Evolutionary conservation across 2,888 invertebrate genomes (phyloP).

Genomic region (Hydropsyche betteni): DNA sequence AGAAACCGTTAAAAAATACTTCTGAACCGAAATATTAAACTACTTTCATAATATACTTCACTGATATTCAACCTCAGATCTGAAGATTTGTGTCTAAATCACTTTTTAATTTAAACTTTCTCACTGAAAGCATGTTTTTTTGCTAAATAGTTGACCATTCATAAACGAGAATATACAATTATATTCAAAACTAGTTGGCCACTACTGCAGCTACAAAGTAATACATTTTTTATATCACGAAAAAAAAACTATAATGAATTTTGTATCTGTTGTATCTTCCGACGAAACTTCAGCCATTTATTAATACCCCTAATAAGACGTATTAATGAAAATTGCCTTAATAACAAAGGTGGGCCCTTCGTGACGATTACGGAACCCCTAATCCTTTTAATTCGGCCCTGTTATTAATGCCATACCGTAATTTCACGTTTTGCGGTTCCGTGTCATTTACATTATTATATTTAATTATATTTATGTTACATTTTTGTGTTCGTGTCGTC

Average conservation of each 20-base stretch:
- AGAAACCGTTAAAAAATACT: neutral
- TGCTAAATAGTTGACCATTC: too few relatives aligned
- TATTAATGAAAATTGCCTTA: conserved; percentile 45
- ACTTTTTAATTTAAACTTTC: too few relatives aligned
- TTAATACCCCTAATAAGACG: conserved; percentile 44
- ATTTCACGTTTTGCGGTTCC: conserved; percentile 19
- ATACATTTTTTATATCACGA: neutral
- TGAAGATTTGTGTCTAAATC: too few relatives aligned
- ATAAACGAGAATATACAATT: too few relatives aligned
- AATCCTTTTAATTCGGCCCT: conserved; percentile 40
- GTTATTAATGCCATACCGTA: conserved; percentile 38
- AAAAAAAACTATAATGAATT: neutral
- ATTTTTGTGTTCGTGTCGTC: too few relatives aligned
- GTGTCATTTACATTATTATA: conserved; percentile 26
- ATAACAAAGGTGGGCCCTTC: conserved; percentile 26
- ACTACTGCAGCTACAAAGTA: neutral
- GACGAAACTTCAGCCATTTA: conserved; percentile 2
- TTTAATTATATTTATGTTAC: neutral
- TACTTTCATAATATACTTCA: neutral
- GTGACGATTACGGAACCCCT: conserved; percentile 20
- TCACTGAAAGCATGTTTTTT: too few relatives aligned
- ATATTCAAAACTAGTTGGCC: neutral
- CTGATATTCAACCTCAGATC: neutral
- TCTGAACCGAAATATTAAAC: neutral
- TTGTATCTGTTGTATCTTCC: conserved; percentile 2